A percentile compares a stretch with the other conserved stretches of the same genome.
phyloP scores from a whole-genome alignment of 2,113 vertebrate species.

The Tragelaphus strepsiceros region DNA sequence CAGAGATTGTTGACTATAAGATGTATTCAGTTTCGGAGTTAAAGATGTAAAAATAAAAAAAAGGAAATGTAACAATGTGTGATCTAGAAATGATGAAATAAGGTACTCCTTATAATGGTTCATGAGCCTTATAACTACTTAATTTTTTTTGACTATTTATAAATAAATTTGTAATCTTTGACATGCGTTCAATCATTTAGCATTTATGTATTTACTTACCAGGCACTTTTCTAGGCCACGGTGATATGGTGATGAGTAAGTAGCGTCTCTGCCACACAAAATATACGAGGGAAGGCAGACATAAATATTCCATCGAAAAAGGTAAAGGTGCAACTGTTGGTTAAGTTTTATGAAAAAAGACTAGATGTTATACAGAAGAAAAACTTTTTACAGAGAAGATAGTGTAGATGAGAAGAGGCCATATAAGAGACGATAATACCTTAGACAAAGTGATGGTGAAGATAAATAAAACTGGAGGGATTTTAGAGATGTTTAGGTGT shows the following conservation, averaged over 20 bases:
- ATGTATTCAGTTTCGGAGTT: constrained; percentile 1
- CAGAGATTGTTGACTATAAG: neutral
- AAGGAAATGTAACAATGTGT: neutral
- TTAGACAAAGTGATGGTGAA: neutral
- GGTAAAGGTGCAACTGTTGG: neutral
- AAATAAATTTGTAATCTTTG: neutral
- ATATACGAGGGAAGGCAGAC: neutral
- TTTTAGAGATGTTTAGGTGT: neutral
- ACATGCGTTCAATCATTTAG: neutral
- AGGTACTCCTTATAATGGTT: neutral
- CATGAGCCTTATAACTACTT: neutral
- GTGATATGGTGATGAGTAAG: neutral
- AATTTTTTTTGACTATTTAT: neutral
- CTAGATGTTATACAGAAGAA: neutral
- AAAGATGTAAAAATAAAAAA: neutral
- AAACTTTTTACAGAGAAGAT: neutral
- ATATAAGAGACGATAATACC: neutral
- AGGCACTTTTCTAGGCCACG: neutral
- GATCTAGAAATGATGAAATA: neutral
- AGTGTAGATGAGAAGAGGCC: neutral
- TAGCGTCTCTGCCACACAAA: neutral
- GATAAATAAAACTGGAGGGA: neutral
- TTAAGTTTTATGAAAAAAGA: neutral
- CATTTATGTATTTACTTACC: neutral
- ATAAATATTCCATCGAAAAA: neutral